A percentile compares a stretch with the other conserved stretches of the same genome.
phyloP scores from a whole-genome alignment of 2,888 invertebrate genomes.

The Sialis fuliginosa region DNA sequence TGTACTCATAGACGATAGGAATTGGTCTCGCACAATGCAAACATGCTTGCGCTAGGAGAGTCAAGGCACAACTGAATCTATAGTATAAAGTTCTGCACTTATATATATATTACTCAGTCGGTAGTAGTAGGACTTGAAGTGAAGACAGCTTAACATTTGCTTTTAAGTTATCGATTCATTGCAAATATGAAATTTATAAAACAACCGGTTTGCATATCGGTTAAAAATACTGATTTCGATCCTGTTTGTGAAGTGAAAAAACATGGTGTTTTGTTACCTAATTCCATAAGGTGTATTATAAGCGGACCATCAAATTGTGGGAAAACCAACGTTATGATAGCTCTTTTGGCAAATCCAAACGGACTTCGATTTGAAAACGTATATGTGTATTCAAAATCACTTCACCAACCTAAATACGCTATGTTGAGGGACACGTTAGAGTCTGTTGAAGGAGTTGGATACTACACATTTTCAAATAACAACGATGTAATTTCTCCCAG shows the following conservation, averaged over 20 bases:
- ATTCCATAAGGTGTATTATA: conserved; percentile 5
- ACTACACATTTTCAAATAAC: conserved; percentile 8
- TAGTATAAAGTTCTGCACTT: too few species aligned
- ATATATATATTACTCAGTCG: too few species aligned
- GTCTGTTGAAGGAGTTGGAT: conserved; percentile 11
- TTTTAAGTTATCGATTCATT: too few species aligned
- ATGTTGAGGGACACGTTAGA: conserved; percentile 11
- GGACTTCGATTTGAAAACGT: conserved; percentile 20
- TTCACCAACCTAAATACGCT: conserved; percentile 16
- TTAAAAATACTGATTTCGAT: neutral
- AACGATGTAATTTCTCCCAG: conserved; percentile 7
- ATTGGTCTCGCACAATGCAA: too few species aligned
- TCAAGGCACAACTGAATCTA: too few species aligned
- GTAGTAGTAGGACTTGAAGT: too few species aligned
- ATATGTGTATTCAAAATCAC: conserved; percentile 17
- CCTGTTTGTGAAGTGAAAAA: neutral
- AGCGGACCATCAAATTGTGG: conserved; percentile 18
- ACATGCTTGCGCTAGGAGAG: too few species aligned
- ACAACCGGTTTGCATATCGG: neutral
- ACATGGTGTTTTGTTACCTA: conserved; percentile 7
- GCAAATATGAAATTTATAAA: neutral
- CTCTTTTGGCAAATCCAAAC: conserved; percentile 16
- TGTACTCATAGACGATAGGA: too few species aligned
- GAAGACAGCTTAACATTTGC: too few species aligned
- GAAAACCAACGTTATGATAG: conserved; percentile 19